phyloP scores from a whole-genome alignment of 2,888 invertebrate species.

The Galerucella nymphaeae region DNA sequence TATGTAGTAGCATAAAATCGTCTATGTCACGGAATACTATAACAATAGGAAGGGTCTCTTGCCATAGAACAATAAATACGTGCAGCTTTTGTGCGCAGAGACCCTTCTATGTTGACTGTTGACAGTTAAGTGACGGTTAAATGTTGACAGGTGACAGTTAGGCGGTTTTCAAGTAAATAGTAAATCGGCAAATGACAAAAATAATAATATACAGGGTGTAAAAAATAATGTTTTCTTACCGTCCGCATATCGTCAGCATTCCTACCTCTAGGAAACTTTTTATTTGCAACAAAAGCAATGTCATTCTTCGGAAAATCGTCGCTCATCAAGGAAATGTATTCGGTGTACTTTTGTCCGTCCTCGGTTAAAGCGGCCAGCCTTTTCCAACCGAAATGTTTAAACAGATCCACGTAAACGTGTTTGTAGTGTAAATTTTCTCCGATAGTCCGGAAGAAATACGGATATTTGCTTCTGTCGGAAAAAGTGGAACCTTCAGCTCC shows the following conservation, averaged over 20 bases:
- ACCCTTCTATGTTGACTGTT: no score
- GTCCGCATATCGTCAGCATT: conserved; percentile 69
- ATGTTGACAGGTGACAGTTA: no score
- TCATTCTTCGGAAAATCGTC: conserved; percentile 72
- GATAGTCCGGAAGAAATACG: conserved; percentile 83
- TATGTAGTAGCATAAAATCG: no score
- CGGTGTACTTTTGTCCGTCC: conserved; percentile 82
- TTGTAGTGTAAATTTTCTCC: conserved; percentile 80
- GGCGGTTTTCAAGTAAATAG: no score
- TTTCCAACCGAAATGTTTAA: conserved; percentile 74
- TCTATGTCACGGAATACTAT: no score
- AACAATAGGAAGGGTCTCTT: no score
- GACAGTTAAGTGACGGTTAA: no score
- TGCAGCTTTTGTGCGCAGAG: no score
- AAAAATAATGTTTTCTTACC: conserved; percentile 63
- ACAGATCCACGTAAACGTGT: conserved; percentile 73
- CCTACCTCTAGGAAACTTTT: conserved; percentile 75
- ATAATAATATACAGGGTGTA: no score
- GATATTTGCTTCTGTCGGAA: conserved; percentile 76
- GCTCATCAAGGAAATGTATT: conserved; percentile 79
- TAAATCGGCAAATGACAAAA: no score
- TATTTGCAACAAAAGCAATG: conserved; percentile 74
- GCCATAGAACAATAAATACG: no score
- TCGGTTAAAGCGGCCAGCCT: conserved; percentile 82
- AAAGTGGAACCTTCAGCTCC: conserved; percentile 82